Evolutionary conservation across 2,888 invertebrate species (phyloP).

Genomic region (Pollenia griseotomentosa): DNA sequence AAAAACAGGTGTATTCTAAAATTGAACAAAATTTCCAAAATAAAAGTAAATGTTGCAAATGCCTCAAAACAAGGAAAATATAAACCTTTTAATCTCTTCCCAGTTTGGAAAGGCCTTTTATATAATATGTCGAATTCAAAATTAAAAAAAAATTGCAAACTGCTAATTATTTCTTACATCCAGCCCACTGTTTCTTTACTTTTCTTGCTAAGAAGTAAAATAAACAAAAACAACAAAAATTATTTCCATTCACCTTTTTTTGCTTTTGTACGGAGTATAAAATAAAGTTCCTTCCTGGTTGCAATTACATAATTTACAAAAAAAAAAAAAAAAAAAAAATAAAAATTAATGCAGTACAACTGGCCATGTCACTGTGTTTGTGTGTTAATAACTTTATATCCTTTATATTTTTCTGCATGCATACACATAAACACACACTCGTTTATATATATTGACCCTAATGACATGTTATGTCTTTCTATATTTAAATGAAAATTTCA

Average conservation of each 20-base stretch:
- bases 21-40: too few relatives aligned
- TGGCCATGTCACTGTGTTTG: background rate
- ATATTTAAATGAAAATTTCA: slow-evolving; percentile 72
- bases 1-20: too few relatives aligned
- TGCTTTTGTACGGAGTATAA: slow-evolving; percentile 1
- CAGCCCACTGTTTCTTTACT: slow-evolving; percentile 30
- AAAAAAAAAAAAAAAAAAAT: background rate
- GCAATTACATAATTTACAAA: slow-evolving; percentile 52
- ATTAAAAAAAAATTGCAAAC: background rate
- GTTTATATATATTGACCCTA: slow-evolving; percentile 68
- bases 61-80: too few relatives aligned
- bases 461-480: slow-evolving; percentile 69
- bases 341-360: background rate
- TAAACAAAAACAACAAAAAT: slow-evolving; percentile 6
- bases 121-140: too few relatives aligned
- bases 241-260: slow-evolving; percentile 57
- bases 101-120: too few relatives aligned
- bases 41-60: too few relatives aligned
- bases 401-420: slow-evolving; percentile 22
- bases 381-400: slow-evolving; percentile 67
- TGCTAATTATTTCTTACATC: background rate
- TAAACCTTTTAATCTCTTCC: too few relatives aligned
- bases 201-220: background rate
- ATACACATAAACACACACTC: background rate
- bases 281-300: slow-evolving; percentile 67